Base-by-base conservation (phyloP, 2,888 invertebrate genomes). In the Teinopalpus imperialis region DNA sequence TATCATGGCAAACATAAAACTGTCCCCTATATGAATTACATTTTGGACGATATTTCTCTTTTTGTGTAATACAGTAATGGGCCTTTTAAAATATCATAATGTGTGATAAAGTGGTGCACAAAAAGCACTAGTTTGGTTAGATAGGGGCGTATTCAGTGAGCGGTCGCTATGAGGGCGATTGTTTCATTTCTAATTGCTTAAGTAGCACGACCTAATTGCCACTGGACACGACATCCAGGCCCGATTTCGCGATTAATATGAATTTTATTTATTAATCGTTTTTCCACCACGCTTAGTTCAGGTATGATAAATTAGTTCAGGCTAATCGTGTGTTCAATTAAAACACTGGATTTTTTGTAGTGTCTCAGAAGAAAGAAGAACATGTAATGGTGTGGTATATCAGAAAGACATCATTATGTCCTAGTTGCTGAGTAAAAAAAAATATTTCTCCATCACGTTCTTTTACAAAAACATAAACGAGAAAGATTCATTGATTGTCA, bases 101-200 rank as follows among this genome's bases (percentile, higher is more conserved):
- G 82, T 75, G 77, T 68, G 74, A 74, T 82, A 83, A 81, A 85
- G 81, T 73, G 74, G 66, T 73, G 69, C 66, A 75, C 77, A 80
- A 77, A 79, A 79, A 78, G 72, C 69, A 66, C 62, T 67, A 69
- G 67, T 65, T 64, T 68, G 61, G 63, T 64, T 60, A 61, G 72
- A 87, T 88, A 88, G 86, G 88, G 88, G 88, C 86, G 82, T 85
- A 85, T 88, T 87, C 81, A 83, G 77, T 68, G 51, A 56, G 45
- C 52, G 59, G 54, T 58, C 67, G 66, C 71, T 56, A 86, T 87
- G 82, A 63, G 87, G 87, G 87, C 74, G 75, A 86, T 87, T 85
- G 86, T 87, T 85, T 85, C 75, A 74, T 59, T 60, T 71, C 77
- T 86, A 87, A 87, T 87, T 86, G 88, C 82, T 83, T 81, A 87